Percentiles rank a stretch among this genome's conserved stretches.
These are phyloP conservation scores for Amphiprion percula DNA, from an alignment of 2,113 vertebrate genomes.

Conservation along the genomic window DNA sequence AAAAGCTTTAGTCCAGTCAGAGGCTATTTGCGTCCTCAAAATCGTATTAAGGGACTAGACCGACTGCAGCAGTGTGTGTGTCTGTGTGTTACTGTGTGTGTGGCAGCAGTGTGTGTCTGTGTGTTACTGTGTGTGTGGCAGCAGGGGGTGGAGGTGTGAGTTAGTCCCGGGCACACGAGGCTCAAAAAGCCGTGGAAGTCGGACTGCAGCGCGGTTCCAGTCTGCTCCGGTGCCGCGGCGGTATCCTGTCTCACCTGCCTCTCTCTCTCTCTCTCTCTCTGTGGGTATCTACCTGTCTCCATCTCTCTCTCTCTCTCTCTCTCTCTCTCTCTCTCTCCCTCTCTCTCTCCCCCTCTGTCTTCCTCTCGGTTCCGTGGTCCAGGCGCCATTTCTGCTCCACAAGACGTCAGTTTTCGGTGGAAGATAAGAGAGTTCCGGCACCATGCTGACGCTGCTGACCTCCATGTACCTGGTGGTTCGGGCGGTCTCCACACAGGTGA, in stretches of 20 bases:
- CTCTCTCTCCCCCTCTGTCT: not conserved
- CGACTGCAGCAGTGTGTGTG: conserved; percentile 22
- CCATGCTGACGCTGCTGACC: conserved; percentile 83
- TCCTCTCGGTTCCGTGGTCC: not conserved
- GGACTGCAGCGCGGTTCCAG: conserved; percentile 37
- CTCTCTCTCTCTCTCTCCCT: not conserved
- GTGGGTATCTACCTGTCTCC: conserved; percentile 4
- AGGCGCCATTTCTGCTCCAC: conserved; percentile 37
- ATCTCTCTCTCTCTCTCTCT: not conserved
- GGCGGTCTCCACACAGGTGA: conserved; percentile 81
- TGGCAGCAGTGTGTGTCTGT: not conserved
- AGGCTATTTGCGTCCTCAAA: conserved; percentile 77
- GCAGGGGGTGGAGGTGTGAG: conserved; percentile 30
- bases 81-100: not conserved
- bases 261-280: not conserved
- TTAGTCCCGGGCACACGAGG: not conserved
- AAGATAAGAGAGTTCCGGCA: conserved; percentile 1
- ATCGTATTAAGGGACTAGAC: conserved; percentile 80
- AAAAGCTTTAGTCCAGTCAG: conserved; percentile 45
- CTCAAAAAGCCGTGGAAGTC: conserved; percentile 26
- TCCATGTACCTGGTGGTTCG: conserved; percentile 85
- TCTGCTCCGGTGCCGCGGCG: not conserved
- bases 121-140: not conserved
- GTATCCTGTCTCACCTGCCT: not conserved
- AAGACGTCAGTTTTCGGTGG: conserved; percentile 23